These are phyloP conservation scores for Zingel zingel DNA, from an alignment of 2,113 vertebrate genomes.

Conservation along the genomic window DNA sequence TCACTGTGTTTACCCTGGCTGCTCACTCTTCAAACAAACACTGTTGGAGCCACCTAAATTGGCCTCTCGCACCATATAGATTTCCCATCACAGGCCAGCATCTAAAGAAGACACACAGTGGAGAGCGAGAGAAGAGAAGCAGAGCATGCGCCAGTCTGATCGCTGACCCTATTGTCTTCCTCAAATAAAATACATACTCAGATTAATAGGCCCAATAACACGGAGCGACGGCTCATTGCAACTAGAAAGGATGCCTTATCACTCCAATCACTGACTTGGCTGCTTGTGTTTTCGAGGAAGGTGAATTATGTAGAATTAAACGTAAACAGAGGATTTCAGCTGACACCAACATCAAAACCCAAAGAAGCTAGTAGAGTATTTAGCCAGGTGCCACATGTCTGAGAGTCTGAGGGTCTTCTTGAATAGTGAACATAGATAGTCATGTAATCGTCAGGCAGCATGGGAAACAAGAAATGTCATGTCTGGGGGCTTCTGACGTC, in stretches of 20 bases:
- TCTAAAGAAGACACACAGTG: slow-evolving; percentile 80
- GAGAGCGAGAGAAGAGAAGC: slow-evolving; percentile 48
- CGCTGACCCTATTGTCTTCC: slow-evolving; percentile 77
- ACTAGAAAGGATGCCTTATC: slow-evolving; percentile 59
- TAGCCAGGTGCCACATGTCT: slow-evolving; percentile 37
- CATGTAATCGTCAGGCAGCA: slow-evolving; percentile 69
- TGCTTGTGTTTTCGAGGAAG: slow-evolving; percentile 65
- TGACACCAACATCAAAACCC: slow-evolving; percentile 28
- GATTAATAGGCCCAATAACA: slow-evolving; percentile 79
- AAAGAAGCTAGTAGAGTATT: slow-evolving; percentile 47
- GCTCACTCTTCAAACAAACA: slow-evolving; percentile 76
- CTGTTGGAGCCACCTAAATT: slow-evolving; percentile 80
- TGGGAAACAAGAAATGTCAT: slow-evolving; percentile 81
- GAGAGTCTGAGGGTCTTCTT: slow-evolving; percentile 32
- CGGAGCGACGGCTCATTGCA: slow-evolving; percentile 59
- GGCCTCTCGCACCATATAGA: slow-evolving; percentile 82
- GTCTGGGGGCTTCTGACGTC: slow-evolving; percentile 79
- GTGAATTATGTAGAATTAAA: slow-evolving; percentile 56
- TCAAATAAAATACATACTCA: slow-evolving; percentile 81
- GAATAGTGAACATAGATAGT: slow-evolving; percentile 68
- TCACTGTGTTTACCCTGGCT: slow-evolving; percentile 71
- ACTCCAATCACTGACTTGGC: slow-evolving; percentile 40
- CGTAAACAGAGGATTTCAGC: slow-evolving; percentile 44
- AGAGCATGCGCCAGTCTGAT: slow-evolving; percentile 59
- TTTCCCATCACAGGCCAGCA: slow-evolving; percentile 81